Base-by-base conservation (phyloP, 2,113 vertebrate species). In the Epinephelus lanceolatus region DNA sequence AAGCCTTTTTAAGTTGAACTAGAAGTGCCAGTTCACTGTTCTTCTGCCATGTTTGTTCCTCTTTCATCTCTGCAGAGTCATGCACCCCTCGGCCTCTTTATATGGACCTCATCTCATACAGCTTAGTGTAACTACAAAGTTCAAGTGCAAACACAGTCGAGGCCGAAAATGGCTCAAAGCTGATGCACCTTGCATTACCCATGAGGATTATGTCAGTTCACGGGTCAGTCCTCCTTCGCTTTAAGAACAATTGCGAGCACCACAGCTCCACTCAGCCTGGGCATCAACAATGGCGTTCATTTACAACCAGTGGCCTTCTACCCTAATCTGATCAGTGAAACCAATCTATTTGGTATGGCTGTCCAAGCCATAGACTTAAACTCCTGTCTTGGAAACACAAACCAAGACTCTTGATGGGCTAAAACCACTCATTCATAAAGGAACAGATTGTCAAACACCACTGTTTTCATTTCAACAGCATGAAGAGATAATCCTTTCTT, bases 331-430 rank as follows among this genome's bases (percentile, higher is more conserved):
- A 90, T 80, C 88, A 65, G 89, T 94, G 92, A 93, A 91, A 90
- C 94, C 90, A 94, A 95, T 95, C 93, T 92, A 94, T 94, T 95
- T 71, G 81, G 60, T 89, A 94, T 33, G 92, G 90, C 89, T 94
- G 93, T 95, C 94, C 84, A 68, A 72, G 71, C 85, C 75, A 37
- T 71, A 73, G 81, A 87, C 75, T 73, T 55, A 37, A 82, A 83
- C 52, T 75, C 71, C 78, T 61, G 78, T 81, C 76, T 87, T 81
- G 66, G 73, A 82, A 67, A 81, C 69, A 67, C 73, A 83, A 66
- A 66, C 53, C 63, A 52, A 78, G 66, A 83, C 72, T 61, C 76
- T 69, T 72, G 78, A 92, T 85, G 86, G 76, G 71, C 77, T 80
- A 71, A 69, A 84, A 87, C 55, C 49, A 45, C 77, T 86, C 82